Base-by-base conservation (phyloP, 2,888 invertebrate species). In the Xestia sexstrigata region DNA sequence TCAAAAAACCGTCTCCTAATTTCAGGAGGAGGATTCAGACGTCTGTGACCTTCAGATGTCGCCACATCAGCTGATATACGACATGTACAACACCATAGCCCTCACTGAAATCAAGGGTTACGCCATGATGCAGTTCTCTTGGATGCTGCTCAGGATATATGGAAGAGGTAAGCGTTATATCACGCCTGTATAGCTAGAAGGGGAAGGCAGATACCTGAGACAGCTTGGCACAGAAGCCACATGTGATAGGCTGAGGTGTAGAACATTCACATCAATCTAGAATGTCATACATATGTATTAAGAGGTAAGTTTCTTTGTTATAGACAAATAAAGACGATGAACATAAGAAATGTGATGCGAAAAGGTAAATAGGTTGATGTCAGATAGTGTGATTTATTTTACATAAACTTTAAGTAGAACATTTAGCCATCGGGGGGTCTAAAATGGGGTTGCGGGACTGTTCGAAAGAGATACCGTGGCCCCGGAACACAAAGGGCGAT, bases 41-140 rank as follows among this genome's bases (percentile, higher is more conserved):
- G 95, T 98, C 66, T 99, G 99, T 93, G 97, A 97, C 84, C 96
- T 98, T 39, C 97, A 97, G 86, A 98, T 98, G 94, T 98, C 98
- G 0, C 97, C 98, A 0, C 98, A 98, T 86, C 98, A 99, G 94
- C 97, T 99, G 78, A 96, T 99, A 42, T 98, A 98, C 92, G 98
- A 98, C 92, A 97, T 99, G 85, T 98, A 98, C 95, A 98, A 97
- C 90, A 97, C 98, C 1, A 97, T 99, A 79, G 98, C 98, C 0
- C 94, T 98, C 55, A 98, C 98, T 0, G 98, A 99, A 96, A 97
- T 99, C 88, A 99, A 99, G 94, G 99, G 98, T 2, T 98, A 98
- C 93, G 97, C 98, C 52, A 98, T 99, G 98, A 98, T 98, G 97
- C 98, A 99, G 93, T 99, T 99, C 95, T 98, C 99, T 0, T 99